Conservation (phyloP, 2,797 vertebrate species). For the Netta rufina region DNA sequence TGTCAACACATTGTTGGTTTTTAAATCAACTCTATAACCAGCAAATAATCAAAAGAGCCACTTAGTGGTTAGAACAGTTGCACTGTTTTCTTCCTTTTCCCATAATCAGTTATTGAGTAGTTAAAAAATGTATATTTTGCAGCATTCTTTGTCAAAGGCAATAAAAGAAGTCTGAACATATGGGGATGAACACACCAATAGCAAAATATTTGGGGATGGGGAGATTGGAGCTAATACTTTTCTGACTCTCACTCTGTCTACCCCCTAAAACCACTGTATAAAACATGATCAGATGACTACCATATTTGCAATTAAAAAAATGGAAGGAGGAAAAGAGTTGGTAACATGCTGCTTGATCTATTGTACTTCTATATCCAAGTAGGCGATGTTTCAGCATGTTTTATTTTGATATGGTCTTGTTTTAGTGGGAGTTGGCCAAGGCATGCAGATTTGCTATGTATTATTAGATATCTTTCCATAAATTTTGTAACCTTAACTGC, state of each 20-base stretch:
- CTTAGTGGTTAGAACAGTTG: not conserved
- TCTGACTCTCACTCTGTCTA: not conserved
- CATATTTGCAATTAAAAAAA: not conserved
- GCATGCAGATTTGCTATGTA: not conserved
- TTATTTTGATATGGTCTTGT: not conserved
- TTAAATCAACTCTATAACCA: not conserved
- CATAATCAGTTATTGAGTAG: not conserved
- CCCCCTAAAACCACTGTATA: not conserved
- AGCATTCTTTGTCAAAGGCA: not conserved
- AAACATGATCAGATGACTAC: not conserved
- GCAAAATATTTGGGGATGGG: not conserved
- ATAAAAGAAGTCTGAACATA: not conserved
- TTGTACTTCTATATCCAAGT: not conserved
- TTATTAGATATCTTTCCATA: not conserved
- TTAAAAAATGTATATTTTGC: not conserved
- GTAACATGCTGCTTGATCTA: not conserved
- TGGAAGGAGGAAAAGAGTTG: not conserved
- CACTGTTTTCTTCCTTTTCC: not conserved
- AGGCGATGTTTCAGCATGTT: not conserved
- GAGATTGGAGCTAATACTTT: not conserved
- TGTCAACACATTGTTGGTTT: not conserved
- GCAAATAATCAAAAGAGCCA: not conserved
- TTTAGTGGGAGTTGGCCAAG: not conserved
- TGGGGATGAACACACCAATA: not conserved
- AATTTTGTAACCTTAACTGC: not conserved